Conservation (phyloP, 1,140 invertebrate species). For the Tigriopus japonicus region DNA sequence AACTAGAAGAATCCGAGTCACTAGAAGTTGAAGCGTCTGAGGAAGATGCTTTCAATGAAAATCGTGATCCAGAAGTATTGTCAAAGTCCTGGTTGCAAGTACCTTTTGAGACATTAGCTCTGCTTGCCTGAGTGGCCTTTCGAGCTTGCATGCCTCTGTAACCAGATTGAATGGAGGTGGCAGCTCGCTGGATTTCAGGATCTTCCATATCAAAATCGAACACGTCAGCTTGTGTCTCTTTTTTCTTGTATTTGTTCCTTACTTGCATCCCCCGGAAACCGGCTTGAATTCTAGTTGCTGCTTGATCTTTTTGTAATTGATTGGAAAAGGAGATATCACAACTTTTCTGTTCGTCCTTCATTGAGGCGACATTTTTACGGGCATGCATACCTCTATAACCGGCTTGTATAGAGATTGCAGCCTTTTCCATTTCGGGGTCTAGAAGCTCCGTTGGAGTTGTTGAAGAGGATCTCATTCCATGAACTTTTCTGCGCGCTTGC, state of each 20-base stretch:
- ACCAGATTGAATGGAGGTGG: conserved; percentile 29
- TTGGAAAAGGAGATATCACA: neutral
- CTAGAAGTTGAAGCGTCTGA: too few relatives aligned
- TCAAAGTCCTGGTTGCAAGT: neutral
- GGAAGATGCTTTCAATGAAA: too few relatives aligned
- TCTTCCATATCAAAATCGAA: conserved; percentile 26
- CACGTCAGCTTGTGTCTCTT: conserved; percentile 16
- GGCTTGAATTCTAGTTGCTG: neutral
- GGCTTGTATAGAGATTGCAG: conserved; percentile 45
- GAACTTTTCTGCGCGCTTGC: neutral
- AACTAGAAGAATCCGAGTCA: too few relatives aligned
- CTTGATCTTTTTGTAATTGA: neutral
- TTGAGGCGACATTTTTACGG: conserved; percentile 38
- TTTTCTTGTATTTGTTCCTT: neutral
- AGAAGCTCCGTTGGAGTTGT: conserved; percentile 28
- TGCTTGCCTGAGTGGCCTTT: conserved; percentile 15
- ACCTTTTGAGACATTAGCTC: neutral
- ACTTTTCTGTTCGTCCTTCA: conserved; percentile 25
- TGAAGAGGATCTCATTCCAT: neutral
- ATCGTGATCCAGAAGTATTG: too few relatives aligned
- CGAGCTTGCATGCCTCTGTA: conserved; percentile 20
- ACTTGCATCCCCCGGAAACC: neutral
- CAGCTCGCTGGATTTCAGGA: conserved; percentile 28
- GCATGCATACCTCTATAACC: conserved; percentile 40
- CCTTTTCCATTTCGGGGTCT: conserved; percentile 37